These are phyloP conservation scores for Crotalus tigris DNA, from an alignment of 2,113 vertebrate genomes.

Conservation along the genomic window DNA sequence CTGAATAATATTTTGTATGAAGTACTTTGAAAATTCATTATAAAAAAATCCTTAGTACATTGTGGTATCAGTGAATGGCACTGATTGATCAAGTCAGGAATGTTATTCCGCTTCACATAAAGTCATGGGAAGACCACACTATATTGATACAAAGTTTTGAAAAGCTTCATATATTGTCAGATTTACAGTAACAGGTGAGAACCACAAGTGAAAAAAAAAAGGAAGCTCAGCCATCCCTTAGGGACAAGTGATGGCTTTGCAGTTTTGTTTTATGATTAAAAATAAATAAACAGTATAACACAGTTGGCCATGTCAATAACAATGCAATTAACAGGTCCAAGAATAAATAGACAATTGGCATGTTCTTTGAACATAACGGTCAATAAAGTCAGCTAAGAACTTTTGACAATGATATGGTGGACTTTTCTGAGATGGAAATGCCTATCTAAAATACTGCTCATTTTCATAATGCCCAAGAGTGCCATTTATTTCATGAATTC, in stretches of 20 bases:
- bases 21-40: not conserved
- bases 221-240: not conserved
- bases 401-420: not conserved
- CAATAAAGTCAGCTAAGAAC: conserved; percentile 10
- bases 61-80: not conserved
- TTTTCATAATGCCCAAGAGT: not conserved
- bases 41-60: not conserved
- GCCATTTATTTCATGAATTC: not conserved
- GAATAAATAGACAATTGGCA: conserved; percentile 28
- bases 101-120: not conserved
- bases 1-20: not conserved
- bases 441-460: not conserved
- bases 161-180: not conserved
- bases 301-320: conserved; percentile 25
- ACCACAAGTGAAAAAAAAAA: conserved; percentile 30
- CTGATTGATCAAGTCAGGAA: not conserved
- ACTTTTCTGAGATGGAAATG: not conserved
- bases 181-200: conserved; percentile 17
- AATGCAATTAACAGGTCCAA: conserved; percentile 9
- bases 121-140: conserved; percentile 1
- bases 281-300: conserved; percentile 11
- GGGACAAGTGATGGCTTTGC: not conserved
- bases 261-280: conserved; percentile 13
- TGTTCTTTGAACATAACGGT: not conserved
- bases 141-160: conserved; percentile 11